Conservation (phyloP, 2,888 invertebrate genomes). For the Bugula neritina region DNA sequence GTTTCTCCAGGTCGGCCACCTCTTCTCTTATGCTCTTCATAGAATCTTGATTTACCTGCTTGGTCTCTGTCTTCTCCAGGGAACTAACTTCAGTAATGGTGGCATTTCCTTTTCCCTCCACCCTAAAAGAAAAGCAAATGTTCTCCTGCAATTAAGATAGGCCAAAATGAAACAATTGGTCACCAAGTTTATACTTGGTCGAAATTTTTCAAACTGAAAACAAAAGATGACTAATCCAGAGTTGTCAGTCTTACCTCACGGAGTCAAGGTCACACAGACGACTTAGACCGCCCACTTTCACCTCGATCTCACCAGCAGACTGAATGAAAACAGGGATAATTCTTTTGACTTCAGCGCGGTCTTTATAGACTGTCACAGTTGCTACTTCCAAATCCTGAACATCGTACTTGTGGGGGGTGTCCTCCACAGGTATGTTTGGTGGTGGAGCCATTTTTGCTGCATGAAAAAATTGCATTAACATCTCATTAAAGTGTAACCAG, state of each 20-base stretch:
- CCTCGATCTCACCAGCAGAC: neutral
- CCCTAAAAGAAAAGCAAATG: neutral
- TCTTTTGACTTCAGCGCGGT: neutral
- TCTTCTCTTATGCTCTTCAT: neutral
- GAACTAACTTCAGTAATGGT: neutral
- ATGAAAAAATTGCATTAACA: too few relatives aligned
- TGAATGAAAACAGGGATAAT: neutral
- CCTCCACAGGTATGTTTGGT: too few relatives aligned
- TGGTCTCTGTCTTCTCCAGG: neutral
- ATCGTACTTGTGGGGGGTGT: neutral
- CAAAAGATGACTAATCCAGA: too few relatives aligned
- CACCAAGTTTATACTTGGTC: too few relatives aligned
- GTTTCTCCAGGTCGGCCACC: neutral
- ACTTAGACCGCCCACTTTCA: neutral
- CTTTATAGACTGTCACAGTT: conserved; percentile 3
- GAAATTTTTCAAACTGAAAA: too few relatives aligned
- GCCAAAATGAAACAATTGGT: too few relatives aligned
- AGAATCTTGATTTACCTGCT: neutral
- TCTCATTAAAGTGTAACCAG: too few relatives aligned
- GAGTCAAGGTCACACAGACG: conserved; percentile 3
- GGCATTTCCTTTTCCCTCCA: conserved; percentile 10
- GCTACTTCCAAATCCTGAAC: neutral
- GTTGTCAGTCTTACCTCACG: neutral
- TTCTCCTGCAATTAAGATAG: too few relatives aligned
- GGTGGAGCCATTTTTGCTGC: too few relatives aligned